phyloP scores from a whole-genome alignment of 1,140 invertebrate genomes.

The Myzus persicae region DNA sequence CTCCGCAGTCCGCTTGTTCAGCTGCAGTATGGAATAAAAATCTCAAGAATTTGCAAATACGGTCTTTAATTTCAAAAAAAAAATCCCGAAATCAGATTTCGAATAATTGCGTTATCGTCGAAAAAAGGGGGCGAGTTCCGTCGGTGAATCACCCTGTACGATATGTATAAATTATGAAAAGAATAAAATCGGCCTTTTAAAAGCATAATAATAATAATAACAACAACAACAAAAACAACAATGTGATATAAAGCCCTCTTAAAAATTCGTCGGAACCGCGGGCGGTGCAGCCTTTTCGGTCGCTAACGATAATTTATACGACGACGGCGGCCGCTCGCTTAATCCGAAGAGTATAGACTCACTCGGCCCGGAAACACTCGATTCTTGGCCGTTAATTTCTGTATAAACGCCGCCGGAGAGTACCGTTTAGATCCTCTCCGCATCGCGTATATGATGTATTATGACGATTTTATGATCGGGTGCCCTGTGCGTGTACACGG shows the following conservation, averaged over 20 bases:
- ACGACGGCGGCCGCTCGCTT: not conserved
- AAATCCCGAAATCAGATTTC: not conserved
- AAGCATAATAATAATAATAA: not conserved
- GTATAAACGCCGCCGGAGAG: not conserved
- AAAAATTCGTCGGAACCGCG: slow-evolving; percentile 29
- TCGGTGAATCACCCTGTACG: not conserved
- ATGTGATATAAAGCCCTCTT: not conserved
- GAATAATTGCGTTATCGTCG: not conserved
- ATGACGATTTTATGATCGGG: not conserved
- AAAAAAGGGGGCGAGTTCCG: not conserved
- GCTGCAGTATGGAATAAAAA: not conserved
- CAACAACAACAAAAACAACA: not conserved
- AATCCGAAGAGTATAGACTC: slow-evolving; percentile 9
- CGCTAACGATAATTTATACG: slow-evolving; percentile 46
- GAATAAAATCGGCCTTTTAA: slow-evolving; percentile 4
- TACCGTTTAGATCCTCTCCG: not conserved
- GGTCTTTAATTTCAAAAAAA: not conserved
- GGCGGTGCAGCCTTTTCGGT: slow-evolving; percentile 8
- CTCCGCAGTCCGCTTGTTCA: not conserved
- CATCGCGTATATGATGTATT: not conserved
- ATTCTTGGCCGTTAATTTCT: slow-evolving; percentile 20
- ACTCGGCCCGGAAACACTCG: slow-evolving; percentile 28
- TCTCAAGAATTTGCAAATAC: not conserved
- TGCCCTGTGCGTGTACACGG: not conserved
- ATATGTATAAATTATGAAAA: not conserved